Base-by-base conservation (phyloP, 30 jellyfish, hydroid and myxozoan species). In the Hydra vulgaris region DNA sequence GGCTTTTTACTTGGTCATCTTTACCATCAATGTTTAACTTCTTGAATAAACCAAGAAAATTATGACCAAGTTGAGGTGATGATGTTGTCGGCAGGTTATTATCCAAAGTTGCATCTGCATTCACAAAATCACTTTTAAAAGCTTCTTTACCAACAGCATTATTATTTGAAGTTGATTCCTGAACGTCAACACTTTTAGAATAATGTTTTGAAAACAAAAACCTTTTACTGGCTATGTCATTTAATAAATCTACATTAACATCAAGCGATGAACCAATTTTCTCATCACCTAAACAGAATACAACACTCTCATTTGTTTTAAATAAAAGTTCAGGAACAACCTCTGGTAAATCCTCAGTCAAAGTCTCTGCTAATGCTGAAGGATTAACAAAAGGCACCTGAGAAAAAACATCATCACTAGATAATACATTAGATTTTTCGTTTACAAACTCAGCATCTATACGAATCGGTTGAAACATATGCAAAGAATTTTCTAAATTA, bases 401-500 rank as follows among this genome's bases (percentile, higher is more conserved):
- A n/a, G n/a, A n/a, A n/a, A n/a, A n/a, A n/a, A n/a, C n/a, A n/a
- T 40, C 61, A 40, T 40, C 12, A 40, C 12, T 40, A 12, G 8
- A 40, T 40, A 40, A 40, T 3, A 40, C 12, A 40, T 5, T 3
- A 12, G 8, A 3, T 40, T 40, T 40, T 12, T 23, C 54, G 5
- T 20, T 27, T 3, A 27, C 23, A 23, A 26, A 73, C 61, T 21
- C 66, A 19, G 7, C 81, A 27, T 22, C 22, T 26, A 26, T 21
- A 73, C 15, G 22, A 73, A 73, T 73, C 17, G 81, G 81, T 73
- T 73, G 7, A 73, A 73, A 73, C 7, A 1, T 23, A 73, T 1
- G 7, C 73, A 8, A 20, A 27, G 54, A n/a, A 7, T n/a, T n/a
- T n/a, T 73, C 66, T 73, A 7, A 19, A 20, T 5, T 4, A 8